phyloP scores from a whole-genome alignment of 2,797 vertebrate species.

The Sarcophilus harrisii region DNA sequence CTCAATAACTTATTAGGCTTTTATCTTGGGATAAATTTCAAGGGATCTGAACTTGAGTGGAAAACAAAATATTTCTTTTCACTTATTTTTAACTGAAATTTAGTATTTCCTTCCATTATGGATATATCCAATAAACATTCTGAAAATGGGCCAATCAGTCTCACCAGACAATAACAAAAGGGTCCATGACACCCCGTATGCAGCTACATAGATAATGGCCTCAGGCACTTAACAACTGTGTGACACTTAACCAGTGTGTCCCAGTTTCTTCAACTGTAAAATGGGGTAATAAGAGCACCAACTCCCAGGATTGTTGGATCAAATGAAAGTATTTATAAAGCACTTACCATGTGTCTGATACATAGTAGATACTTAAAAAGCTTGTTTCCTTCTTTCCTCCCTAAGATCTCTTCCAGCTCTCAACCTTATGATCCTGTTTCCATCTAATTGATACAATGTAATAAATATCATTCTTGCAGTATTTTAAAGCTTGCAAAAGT shows the following conservation, averaged over 20 bases:
- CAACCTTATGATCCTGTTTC: not conserved
- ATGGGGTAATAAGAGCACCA: not conserved
- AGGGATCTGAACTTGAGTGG: not conserved
- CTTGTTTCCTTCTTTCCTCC: not conserved
- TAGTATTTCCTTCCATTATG: not conserved
- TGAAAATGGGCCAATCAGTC: not conserved
- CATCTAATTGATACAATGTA: not conserved
- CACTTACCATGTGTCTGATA: not conserved
- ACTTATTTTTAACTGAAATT: not conserved
- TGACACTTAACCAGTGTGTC: not conserved
- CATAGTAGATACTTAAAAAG: not conserved
- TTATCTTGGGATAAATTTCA: not conserved
- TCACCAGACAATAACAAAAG: not conserved
- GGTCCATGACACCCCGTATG: not conserved
- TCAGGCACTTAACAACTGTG: not conserved
- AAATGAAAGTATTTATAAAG: not conserved
- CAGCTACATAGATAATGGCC: no score
- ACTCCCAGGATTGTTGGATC: not conserved
- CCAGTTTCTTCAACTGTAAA: not conserved
- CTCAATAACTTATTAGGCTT: not conserved
- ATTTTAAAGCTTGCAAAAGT: not conserved
- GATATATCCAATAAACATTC: not conserved
- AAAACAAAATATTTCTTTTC: not conserved
- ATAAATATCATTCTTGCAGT: not conserved
- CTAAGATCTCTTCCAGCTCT: not conserved